These are phyloP conservation scores for Drosophila suboccidentalis DNA, from an alignment of 2,888 invertebrate species.

Conservation along the genomic window DNA sequence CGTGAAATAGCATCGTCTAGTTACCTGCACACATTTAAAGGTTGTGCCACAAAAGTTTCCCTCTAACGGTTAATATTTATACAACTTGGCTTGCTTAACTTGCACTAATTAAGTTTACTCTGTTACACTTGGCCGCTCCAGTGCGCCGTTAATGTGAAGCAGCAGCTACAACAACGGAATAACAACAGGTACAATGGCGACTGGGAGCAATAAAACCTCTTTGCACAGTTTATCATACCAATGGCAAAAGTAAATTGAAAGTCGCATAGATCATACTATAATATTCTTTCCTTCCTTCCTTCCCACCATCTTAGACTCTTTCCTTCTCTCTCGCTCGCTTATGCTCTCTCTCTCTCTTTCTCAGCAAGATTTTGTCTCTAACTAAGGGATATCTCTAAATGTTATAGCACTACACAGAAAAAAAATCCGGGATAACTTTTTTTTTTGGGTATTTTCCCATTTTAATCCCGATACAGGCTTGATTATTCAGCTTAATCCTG, in stretches of 20 bases:
- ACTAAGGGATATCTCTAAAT: not conserved
- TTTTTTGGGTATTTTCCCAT: too few species aligned
- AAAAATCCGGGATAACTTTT: too few species aligned
- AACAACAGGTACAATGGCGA: conserved; percentile 31
- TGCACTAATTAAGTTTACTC: conserved; percentile 77
- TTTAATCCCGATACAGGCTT: too few species aligned
- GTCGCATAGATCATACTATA: conserved; percentile 46
- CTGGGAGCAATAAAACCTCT: conserved; percentile 22
- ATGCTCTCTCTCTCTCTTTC: not conserved
- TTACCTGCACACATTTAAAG: conserved; percentile 68
- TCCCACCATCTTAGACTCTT: not conserved
- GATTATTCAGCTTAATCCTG: too few species aligned
- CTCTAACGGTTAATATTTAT: conserved; percentile 71
- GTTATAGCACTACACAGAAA: too few species aligned
- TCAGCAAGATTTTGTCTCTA: not conserved
- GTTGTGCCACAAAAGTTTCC: conserved; percentile 73
- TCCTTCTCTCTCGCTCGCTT: not conserved
- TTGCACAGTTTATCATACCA: conserved; percentile 63
- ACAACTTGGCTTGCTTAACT: conserved; percentile 77
- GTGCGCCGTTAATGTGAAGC: conserved; percentile 52
- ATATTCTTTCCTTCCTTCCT: not conserved
- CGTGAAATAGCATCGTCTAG: not conserved
- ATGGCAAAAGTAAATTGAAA: conserved; percentile 42
- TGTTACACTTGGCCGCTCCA: conserved; percentile 71
- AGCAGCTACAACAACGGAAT: conserved; percentile 34